These are phyloP conservation scores for Smittia sp. DNA, from an alignment of 2,888 invertebrate genomes.

Conservation along the genomic window DNA sequence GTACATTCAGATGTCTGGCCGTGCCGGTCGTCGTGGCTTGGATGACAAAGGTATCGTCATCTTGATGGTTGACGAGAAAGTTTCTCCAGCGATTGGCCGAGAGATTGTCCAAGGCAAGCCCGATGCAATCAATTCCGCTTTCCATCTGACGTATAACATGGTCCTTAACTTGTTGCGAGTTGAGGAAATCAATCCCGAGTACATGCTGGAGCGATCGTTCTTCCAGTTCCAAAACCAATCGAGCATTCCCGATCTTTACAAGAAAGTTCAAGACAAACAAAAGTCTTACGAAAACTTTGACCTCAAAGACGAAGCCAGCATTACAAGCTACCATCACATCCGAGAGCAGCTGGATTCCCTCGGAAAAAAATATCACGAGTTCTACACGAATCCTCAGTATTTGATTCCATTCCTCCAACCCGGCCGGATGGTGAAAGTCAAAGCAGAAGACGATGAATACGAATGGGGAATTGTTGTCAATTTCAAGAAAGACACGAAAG, in stretches of 20 bases:
- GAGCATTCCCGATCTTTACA: constrained; percentile 82
- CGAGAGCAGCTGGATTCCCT: constrained; percentile 75
- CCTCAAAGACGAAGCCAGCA: constrained; percentile 70
- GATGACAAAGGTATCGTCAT: constrained; percentile 98
- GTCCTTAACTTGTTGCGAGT: constrained; percentile 93
- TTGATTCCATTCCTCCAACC: constrained; percentile 92
- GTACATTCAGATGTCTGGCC: constrained; percentile 99
- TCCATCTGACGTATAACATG: constrained; percentile 99
- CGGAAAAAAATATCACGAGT: constrained; percentile 71
- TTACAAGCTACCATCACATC: constrained; percentile 82
- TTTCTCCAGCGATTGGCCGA: constrained; percentile 73
- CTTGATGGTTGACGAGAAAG: constrained; percentile 96
- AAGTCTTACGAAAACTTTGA: constrained; percentile 62
- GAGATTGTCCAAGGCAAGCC: constrained; percentile 84
- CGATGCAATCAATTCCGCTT: constrained; percentile 97
- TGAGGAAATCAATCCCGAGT: constrained; percentile 99
- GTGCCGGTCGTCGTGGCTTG: constrained; percentile 94
- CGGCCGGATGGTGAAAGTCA: constrained; percentile 88
- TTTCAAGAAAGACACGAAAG: constrained; percentile 69
- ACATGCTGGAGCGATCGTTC: constrained; percentile 97
- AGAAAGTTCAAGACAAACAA: constrained; percentile 69
- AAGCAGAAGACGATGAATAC: constrained; percentile 79
- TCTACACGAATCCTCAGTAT: constrained; percentile 81
- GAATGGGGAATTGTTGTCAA: constrained; percentile 97
- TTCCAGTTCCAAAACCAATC: constrained; percentile 99